Percentiles rank a stretch among this genome's conserved stretches.
These are phyloP conservation scores for Sturmia bella DNA, from an alignment of 2,888 invertebrate species.

Conservation along the genomic window DNA sequence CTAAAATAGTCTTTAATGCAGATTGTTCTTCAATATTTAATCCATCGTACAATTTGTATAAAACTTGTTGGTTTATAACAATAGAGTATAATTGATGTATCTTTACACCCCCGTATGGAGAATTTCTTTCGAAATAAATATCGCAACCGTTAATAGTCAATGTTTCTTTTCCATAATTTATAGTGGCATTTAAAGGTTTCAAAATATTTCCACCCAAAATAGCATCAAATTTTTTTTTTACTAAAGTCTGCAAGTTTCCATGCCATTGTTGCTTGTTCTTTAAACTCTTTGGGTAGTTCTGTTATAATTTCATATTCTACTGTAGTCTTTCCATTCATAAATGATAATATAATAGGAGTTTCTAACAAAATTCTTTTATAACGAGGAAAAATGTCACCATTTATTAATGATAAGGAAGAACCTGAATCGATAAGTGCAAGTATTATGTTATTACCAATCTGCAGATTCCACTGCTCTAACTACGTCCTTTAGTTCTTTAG, in stretches of 20 bases:
- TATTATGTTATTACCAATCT: no score
- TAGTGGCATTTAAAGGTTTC: slow-evolving; percentile 14
- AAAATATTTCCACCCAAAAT: slow-evolving; percentile 40
- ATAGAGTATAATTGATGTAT: slow-evolving; percentile 24
- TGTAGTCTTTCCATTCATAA: no score
- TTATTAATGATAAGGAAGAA: no score
- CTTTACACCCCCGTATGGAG: neutral
- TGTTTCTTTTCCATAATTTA: slow-evolving; percentile 31
- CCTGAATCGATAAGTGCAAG: no score
- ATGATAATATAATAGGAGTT: no score
- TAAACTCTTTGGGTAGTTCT: slow-evolving; percentile 64
- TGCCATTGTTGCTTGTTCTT: slow-evolving; percentile 66
- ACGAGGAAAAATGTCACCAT: no score
- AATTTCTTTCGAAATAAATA: slow-evolving; percentile 13
- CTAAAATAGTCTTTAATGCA: slow-evolving; percentile 5
- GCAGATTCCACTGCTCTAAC: no score
- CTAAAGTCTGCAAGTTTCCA: slow-evolving; percentile 66
- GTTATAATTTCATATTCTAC: slow-evolving; percentile 63
- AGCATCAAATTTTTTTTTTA: slow-evolving; percentile 21
- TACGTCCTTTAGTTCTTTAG: no score
- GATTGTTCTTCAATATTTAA: slow-evolving; percentile 15
- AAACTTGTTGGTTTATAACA: neutral
- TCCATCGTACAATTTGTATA: slow-evolving; percentile 17
- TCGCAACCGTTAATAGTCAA: slow-evolving; percentile 8
- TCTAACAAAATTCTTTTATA: no score